Evolutionary conservation across 2,797 vertebrate species (phyloP), one percentile per base, ranked within the genome.

Genomic region (Poeciliopsis turneri): DNA sequence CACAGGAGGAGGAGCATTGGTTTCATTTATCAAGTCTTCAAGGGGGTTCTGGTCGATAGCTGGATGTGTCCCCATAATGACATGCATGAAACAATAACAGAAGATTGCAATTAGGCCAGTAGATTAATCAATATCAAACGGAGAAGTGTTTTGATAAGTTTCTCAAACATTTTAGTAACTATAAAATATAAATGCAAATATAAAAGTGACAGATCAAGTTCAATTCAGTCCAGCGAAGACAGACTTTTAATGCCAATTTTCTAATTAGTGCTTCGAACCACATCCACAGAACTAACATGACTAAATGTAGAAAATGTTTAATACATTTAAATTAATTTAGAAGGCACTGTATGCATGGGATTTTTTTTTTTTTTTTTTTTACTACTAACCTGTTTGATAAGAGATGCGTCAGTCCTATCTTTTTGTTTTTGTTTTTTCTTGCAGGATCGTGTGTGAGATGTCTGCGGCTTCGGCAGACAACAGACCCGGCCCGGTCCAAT

Each of bases 401-500:
- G 12, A 66, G 30, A 16, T 45, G 57, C 36, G 23, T 68, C 47
- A 4, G 77, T 61, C 2, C 3, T n/a, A 12, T 18, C 15, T 23
- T 4, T 76, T 10, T 78, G 36, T 92, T 20, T 91, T 15, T 91
- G 3, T 88, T 10, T 80, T 20, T 91, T 88, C 93, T 23, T 89
- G 25, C 84, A 99, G 98, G 95, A 99, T 99, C 16, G 97, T 99
- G 78, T 99, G 98, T 81, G 97, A 99, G 92, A 99, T 99, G 98
- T 96, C 97, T 13, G 94, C 95, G 0, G 94, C 98, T 1, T 93
- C 94, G 1, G 87, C 85, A 8, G 95, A 96, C 64, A 97, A 93
- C 74, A 93, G 89, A 76, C 96, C 97, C 0, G 98, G 98, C 55
- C 96, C 97, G 0, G 97, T 98, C 76, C 97, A 97, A 86, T 95